A percentile compares a stretch with the other conserved stretches of the same genome.
These are phyloP conservation scores for Penaeus chinensis DNA, from an alignment of 1,140 invertebrate genomes.

Conservation along the genomic window DNA sequence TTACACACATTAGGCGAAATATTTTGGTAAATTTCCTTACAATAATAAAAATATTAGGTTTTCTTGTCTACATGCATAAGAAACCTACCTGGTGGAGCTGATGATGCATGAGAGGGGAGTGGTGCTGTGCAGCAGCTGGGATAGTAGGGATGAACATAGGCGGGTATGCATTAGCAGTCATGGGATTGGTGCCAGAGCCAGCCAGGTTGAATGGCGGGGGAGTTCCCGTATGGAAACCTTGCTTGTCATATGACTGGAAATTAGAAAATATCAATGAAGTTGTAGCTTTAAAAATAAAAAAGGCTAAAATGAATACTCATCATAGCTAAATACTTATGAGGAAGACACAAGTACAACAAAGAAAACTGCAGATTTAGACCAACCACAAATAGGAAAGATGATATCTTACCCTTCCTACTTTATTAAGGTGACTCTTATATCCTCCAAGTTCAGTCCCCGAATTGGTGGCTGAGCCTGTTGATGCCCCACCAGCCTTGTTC, in stretches of 20 bases:
- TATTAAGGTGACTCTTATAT: slow-evolving; percentile 79
- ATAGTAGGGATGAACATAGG: slow-evolving; percentile 81
- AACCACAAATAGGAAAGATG: background rate
- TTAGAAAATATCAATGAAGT: slow-evolving; percentile 61
- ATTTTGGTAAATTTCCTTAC: too few species aligned
- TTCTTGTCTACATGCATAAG: slow-evolving; percentile 22
- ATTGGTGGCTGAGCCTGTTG: slow-evolving; percentile 71
- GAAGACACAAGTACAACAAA: background rate
- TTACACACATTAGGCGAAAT: too few species aligned
- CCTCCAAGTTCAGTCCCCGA: slow-evolving; percentile 76
- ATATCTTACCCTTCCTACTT: slow-evolving; percentile 76
- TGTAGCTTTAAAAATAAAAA: background rate
- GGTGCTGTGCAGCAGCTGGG: slow-evolving; percentile 74
- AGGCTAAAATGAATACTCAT: background rate
- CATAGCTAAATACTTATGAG: background rate
- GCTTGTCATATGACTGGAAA: slow-evolving; percentile 85
- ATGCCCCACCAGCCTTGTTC: slow-evolving; percentile 72
- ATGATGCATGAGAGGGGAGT: slow-evolving; percentile 78
- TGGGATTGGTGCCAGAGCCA: slow-evolving; percentile 78
- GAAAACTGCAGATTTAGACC: background rate
- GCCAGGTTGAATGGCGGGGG: slow-evolving; percentile 83
- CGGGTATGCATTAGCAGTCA: slow-evolving; percentile 74
- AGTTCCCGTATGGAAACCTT: slow-evolving; percentile 84
- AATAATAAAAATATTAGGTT: too few species aligned
- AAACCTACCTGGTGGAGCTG: slow-evolving; percentile 78